A percentile compares a stretch with the other conserved stretches of the same genome.
Conservation (phyloP, 1,140 invertebrate species). For the Pseudomyrmex dendroicus region DNA sequence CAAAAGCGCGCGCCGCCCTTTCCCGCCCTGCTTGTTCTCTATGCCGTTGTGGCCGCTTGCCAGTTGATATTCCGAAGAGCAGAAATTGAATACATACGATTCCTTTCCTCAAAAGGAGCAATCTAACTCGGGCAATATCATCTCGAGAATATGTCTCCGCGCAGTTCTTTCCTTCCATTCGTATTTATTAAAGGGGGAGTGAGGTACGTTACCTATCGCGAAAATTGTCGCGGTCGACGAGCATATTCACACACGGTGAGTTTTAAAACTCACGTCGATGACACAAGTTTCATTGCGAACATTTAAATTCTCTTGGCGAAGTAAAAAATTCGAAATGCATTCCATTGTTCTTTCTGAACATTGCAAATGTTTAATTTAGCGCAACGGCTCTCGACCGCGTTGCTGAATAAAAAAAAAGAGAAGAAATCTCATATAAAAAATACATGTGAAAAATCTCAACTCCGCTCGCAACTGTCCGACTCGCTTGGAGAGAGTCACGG, state of each 20-base stretch:
- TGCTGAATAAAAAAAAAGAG: too few species aligned
- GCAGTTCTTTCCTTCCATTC: neutral
- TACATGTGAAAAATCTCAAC: too few species aligned
- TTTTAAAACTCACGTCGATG: neutral
- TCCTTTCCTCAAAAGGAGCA: constrained; percentile 12
- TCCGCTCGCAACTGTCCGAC: too few species aligned
- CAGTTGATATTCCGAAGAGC: constrained; percentile 64
- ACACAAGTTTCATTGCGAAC: neutral
- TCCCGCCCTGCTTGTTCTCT: neutral
- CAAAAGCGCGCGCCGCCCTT: constrained; percentile 32
- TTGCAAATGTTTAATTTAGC: neutral
- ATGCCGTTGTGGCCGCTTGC: constrained; percentile 53
- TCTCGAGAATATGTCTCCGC: neutral
- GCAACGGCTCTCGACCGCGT: neutral
- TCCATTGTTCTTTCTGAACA: too few species aligned
- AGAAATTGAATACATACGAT: constrained; percentile 68
- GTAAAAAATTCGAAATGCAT: too few species aligned
- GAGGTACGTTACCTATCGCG: too few species aligned
- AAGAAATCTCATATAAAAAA: too few species aligned
- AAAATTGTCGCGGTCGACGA: neutral
- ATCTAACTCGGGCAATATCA: constrained; percentile 15
- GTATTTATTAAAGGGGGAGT: neutral
- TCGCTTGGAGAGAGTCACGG: too few species aligned
- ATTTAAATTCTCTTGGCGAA: neutral
- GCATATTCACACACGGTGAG: neutral